Base-by-base conservation (phyloP, 2,797 vertebrate genomes). In the Eulemur mongoz region DNA sequence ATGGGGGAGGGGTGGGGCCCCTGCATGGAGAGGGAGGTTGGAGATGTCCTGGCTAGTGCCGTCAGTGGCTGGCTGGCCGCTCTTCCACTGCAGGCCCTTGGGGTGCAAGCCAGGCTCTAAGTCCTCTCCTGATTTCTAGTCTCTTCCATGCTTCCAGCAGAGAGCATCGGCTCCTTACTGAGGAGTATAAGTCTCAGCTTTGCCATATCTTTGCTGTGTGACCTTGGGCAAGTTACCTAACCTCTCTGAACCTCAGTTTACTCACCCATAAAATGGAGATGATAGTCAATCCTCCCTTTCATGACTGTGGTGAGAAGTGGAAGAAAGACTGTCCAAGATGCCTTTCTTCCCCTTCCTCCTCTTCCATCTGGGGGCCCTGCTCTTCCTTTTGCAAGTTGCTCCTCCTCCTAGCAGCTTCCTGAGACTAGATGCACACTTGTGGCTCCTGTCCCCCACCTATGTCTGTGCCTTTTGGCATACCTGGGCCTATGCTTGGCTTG, bases 161-260 rank as follows among this genome's bases (percentile, higher is more conserved):
- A 82, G 54, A 54, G 3, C 38, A 12, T 0, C 35, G 72, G 30
- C 23, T 76, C n/a, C 57, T 65, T 54, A 18, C 61, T 14, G 57
- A 81, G 57, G 48, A 65, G 0, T 52, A 4, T 12, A 52, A 59
- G 69, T 43, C 52, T 67, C 30, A 69, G 38, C 35, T 86, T 91
- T 70, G 38, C 59, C 5, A 5, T 22, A 52, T 52, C 18, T 17
- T 93, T 89, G 67, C 65, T 95, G 20, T 79, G 52, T 63, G 70
- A 83, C 38, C 38, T 72, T 61, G 83, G 43, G 38, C 73, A 75
- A 32, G n/a, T 88, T 70, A 88, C 38, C 14, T 65, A 85, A 54
- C 65, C 32, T 85, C 43, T 85, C 89, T 65, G 89, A 80, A 43
- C 80, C n/a, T 89, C 73, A 14, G 30, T 52, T 30, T 75, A n/a